Conservation (phyloP, 64 coral and sea anemone species). For the Stichodactyla helianthus region DNA sequence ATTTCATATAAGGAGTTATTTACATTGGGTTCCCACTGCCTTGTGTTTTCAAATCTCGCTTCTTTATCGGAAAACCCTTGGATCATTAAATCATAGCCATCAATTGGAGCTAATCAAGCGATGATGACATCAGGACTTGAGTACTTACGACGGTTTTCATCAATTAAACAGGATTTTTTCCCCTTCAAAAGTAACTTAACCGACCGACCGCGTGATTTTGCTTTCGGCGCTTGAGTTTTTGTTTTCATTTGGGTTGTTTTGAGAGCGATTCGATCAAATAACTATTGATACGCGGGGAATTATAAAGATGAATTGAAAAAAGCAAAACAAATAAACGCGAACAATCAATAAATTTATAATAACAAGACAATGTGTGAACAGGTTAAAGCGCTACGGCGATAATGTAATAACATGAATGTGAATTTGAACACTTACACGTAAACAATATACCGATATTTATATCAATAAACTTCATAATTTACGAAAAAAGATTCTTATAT, state of each 20-base stretch:
- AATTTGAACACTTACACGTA: conserved; percentile 45
- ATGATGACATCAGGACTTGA: background rate
- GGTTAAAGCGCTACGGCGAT: conserved; percentile 15
- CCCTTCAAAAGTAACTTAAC: background rate
- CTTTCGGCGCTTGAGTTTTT: background rate
- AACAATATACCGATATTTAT: conserved; percentile 9
- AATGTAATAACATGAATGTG: conserved; percentile 65
- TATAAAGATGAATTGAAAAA: background rate
- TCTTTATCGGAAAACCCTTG: background rate
- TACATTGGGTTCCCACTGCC: background rate
- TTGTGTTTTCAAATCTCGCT: background rate
- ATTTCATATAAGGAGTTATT: background rate
- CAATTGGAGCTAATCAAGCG: conserved; percentile 6
- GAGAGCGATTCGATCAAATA: background rate
- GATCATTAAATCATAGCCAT: conserved; percentile 2
- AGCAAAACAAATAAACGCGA: conserved; percentile 52
- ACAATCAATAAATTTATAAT: conserved; percentile 76
- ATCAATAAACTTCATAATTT: conserved; percentile 53
- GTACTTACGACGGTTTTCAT: background rate
- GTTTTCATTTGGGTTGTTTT: background rate
- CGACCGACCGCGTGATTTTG: background rate
- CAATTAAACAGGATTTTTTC: background rate
- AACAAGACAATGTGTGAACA: conserved; percentile 62
- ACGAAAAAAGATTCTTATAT: background rate
- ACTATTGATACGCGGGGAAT: background rate